phyloP scores from a whole-genome alignment of 2,113 vertebrate species.

The Alligator mississippiensis region DNA sequence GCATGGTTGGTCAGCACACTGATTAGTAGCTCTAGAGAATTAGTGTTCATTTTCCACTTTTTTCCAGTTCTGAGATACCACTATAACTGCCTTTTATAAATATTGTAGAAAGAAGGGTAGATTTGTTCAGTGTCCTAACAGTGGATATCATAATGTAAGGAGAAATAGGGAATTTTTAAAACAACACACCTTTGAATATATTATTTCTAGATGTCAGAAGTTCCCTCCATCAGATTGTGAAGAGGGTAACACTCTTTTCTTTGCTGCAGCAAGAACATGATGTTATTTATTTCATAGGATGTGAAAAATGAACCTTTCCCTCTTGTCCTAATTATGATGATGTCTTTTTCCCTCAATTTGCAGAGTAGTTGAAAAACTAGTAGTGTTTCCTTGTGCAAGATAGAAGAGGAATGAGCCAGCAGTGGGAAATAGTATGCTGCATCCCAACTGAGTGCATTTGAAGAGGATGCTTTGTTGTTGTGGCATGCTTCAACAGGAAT shows the following conservation, averaged over 20 bases:
- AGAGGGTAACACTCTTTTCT: background rate
- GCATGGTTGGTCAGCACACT: background rate
- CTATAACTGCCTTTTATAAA: background rate
- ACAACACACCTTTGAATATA: background rate
- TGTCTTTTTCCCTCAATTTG: constrained; percentile 45
- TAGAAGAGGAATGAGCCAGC: constrained; percentile 69
- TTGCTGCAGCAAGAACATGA: background rate
- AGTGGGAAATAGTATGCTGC: constrained; percentile 39
- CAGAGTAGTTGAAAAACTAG: constrained; percentile 37
- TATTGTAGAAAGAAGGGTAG: background rate
- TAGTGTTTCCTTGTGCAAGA: constrained; percentile 24
- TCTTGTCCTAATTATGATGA: constrained; percentile 16
- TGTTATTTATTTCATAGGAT: background rate
- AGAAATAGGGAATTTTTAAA: background rate
- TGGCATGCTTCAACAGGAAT: constrained; percentile 63
- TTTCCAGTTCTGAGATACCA: background rate
- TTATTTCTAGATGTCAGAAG: background rate
- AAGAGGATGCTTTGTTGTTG: constrained; percentile 62
- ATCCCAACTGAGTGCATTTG: constrained; percentile 46
- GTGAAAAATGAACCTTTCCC: background rate
- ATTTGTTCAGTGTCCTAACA: background rate
- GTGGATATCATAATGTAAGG: background rate
- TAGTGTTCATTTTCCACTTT: background rate
- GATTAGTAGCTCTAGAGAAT: background rate
- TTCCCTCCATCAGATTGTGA: background rate